These are phyloP conservation scores for Betta splendens DNA, from an alignment of 2,797 vertebrate species.

Conservation along the genomic window DNA sequence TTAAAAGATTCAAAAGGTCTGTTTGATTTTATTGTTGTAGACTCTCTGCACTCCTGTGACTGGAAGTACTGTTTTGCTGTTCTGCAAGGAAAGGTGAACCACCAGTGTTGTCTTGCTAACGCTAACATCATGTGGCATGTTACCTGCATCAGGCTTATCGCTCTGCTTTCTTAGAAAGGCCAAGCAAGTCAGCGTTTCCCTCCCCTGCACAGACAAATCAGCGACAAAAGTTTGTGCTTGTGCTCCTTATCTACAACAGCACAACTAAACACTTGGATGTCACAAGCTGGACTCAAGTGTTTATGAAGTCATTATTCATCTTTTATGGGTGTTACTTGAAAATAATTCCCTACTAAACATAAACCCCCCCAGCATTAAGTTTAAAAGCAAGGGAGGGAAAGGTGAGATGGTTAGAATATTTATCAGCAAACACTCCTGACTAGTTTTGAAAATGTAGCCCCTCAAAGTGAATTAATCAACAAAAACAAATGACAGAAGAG, in stretches of 20 bases:
- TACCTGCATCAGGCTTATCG: conserved; percentile 20
- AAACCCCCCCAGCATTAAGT: background rate
- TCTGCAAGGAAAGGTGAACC: conserved; percentile 29
- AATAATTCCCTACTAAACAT: background rate
- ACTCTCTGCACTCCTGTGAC: conserved; percentile 1
- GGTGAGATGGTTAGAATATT: conserved; percentile 12
- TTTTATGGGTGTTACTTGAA: background rate
- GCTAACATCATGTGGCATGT: conserved; percentile 37
- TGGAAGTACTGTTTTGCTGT: conserved; percentile 6
- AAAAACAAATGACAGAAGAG: no score
- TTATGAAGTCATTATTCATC: background rate
- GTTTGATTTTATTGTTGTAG: conserved; percentile 9
- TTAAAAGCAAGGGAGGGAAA: no score
- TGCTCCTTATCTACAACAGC: background rate
- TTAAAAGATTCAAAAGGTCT: background rate
- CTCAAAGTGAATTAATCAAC: no score
- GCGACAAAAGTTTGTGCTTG: background rate
- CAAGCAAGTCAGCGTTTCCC: conserved; percentile 4
- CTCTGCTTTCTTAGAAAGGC: conserved; percentile 25
- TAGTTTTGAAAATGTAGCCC: no score
- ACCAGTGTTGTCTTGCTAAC: conserved; percentile 21
- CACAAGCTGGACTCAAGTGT: conserved; percentile 2
- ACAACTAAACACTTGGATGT: background rate
- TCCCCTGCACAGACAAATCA: conserved; percentile 1
- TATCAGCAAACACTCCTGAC: conserved; percentile 18